A percentile compares a stretch with the other conserved stretches of the same genome.
phyloP scores from a whole-genome alignment of 2,888 invertebrate genomes.

The Nomada ferruginata region DNA sequence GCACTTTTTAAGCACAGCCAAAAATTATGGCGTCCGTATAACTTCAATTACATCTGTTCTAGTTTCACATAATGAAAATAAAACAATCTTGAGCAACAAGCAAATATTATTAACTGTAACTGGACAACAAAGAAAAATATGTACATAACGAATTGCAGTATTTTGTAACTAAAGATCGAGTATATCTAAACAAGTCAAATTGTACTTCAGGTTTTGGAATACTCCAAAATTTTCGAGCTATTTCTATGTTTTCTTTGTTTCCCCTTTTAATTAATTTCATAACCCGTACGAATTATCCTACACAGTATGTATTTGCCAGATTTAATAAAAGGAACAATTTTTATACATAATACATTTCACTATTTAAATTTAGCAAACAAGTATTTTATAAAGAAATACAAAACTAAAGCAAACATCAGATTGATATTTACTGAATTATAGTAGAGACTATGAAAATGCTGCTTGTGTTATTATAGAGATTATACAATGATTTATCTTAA shows the following conservation, averaged over 20 bases:
- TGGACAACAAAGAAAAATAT: conserved; percentile 25
- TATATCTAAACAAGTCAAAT: not conserved
- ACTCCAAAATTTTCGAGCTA: not conserved
- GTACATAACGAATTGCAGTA: conserved; percentile 33
- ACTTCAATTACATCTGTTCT: conserved; percentile 22
- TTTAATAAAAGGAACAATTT: not conserved
- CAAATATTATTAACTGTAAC: conserved; percentile 39
- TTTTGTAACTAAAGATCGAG: not conserved
- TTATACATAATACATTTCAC: conserved; percentile 3
- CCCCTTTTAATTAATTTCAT: not conserved
- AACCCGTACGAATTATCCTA: not conserved
- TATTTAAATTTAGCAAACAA: conserved; percentile 10
- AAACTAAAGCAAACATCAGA: not conserved
- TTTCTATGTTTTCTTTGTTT: not conserved
- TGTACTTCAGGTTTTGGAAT: conserved; percentile 19
- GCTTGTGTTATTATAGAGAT: conserved; percentile 1
- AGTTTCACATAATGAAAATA: conserved; percentile 28
- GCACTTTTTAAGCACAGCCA: conserved; percentile 59
- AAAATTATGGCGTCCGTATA: conserved; percentile 43
- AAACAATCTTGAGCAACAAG: conserved; percentile 63
- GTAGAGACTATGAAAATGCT: conserved; percentile 14
- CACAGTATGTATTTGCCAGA: not conserved
- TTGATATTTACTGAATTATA: conserved; percentile 16
- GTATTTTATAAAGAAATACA: not conserved
- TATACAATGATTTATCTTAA: not conserved